Evolutionary conservation across 1,140 invertebrate species (phyloP).

Genomic region (Trachymyrmex septentrionalis): DNA sequence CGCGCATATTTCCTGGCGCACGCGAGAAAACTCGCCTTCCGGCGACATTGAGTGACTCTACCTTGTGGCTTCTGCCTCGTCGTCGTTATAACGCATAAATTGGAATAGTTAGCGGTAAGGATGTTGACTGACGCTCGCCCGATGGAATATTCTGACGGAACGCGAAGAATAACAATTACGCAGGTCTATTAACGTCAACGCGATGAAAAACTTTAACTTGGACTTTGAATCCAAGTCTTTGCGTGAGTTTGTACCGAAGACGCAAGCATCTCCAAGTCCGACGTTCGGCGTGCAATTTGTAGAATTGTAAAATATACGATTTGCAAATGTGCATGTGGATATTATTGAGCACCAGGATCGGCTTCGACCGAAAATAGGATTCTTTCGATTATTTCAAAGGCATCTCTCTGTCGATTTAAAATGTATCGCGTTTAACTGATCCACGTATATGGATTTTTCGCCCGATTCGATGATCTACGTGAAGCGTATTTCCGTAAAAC

Average conservation of each 20-base stretch:
- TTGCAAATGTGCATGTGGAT: too few species aligned
- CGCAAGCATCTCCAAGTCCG: too few species aligned
- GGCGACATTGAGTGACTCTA: slow-evolving; percentile 56
- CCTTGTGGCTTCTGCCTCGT: slow-evolving; percentile 50
- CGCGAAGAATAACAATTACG: slow-evolving; percentile 54
- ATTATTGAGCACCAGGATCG: too few species aligned
- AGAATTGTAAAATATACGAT: too few species aligned
- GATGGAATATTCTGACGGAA: slow-evolving; percentile 30
- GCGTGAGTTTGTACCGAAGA: neutral
- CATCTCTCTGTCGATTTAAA: neutral
- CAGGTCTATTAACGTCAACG: slow-evolving; percentile 45
- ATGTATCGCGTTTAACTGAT: neutral
- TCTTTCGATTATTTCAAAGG: too few species aligned
- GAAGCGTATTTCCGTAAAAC: slow-evolving; percentile 19
- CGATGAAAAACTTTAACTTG: neutral
- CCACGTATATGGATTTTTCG: neutral
- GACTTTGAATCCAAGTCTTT: neutral
- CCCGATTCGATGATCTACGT: neutral
- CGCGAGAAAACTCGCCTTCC: slow-evolving; percentile 58
- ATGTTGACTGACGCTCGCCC: slow-evolving; percentile 53
- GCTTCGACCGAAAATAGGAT: too few species aligned
- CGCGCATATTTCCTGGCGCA: slow-evolving; percentile 47
- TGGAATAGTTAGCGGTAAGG: slow-evolving; percentile 58
- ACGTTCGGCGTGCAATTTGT: too few species aligned
- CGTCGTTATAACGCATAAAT: slow-evolving; percentile 58